phyloP scores from a whole-genome alignment of 2,797 vertebrate genomes.

The Pogonophryne albipinna region DNA sequence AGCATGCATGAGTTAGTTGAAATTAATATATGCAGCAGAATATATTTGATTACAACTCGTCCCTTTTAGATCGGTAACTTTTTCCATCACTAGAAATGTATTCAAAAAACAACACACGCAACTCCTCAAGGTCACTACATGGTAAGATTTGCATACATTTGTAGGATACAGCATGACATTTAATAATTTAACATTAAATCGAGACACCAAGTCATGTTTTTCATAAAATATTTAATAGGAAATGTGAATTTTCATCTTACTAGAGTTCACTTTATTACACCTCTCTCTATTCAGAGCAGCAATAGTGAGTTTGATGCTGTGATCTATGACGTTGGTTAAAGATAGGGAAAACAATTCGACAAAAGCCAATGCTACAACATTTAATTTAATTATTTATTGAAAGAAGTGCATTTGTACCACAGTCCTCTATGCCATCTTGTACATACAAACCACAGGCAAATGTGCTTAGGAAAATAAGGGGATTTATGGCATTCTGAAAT shows the following conservation, averaged over 20 bases:
- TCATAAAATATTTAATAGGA: background rate
- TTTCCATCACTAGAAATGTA: background rate
- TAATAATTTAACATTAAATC: background rate
- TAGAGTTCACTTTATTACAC: background rate
- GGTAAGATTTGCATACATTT: background rate
- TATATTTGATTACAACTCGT: background rate
- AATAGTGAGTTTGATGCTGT: background rate
- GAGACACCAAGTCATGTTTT: background rate
- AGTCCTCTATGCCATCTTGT: background rate
- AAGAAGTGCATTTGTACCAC: background rate
- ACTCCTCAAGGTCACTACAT: background rate
- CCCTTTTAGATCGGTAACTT: background rate
- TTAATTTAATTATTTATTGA: background rate
- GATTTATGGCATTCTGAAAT: background rate
- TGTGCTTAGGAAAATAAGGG: background rate
- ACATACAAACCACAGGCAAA: background rate
- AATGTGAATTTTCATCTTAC: background rate
- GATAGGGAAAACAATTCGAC: background rate
- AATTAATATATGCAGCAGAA: constrained; percentile 6
- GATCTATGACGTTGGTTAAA: background rate
- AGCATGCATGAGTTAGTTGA: background rate
- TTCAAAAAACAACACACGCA: background rate
- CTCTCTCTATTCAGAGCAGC: background rate
- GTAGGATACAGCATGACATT: background rate
- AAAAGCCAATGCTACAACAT: background rate